Evolutionary conservation across 2,888 invertebrate species (phyloP).

Genomic region (Mythimna loreyi): DNA sequence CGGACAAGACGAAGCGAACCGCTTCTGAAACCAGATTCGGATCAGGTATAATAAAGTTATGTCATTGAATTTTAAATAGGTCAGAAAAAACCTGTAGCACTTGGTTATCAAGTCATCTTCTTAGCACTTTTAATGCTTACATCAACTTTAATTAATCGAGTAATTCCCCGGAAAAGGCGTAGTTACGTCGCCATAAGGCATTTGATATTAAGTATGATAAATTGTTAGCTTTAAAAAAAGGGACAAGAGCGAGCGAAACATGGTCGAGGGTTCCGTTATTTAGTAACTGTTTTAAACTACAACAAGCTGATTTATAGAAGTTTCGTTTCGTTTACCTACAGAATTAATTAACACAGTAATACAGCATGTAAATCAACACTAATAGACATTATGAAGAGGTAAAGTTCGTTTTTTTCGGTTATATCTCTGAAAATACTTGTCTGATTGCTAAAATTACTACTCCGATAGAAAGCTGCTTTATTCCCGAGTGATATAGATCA

Average conservation of each 20-base stretch:
- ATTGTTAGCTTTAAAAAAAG: no score
- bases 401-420: no score
- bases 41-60: slow-evolving; percentile 74
- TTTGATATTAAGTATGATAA: neutral
- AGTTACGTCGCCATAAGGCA: neutral
- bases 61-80: slow-evolving; percentile 30
- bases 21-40: slow-evolving; percentile 74
- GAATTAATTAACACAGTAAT: no score
- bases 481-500: no score
- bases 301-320: neutral
- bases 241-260: no score
- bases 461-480: no score
- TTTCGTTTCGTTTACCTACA: neutral
- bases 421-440: no score
- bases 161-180: slow-evolving; percentile 2
- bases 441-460: no score
- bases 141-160: slow-evolving; percentile 1
- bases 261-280: neutral
- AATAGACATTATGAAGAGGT: no score
- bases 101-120: slow-evolving; percentile 9
- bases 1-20: slow-evolving; percentile 76
- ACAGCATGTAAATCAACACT: no score
- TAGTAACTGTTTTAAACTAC: neutral
- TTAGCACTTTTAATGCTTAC: neutral
- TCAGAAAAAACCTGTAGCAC: slow-evolving; percentile 7